Conservation (phyloP, 2,888 invertebrate species). For the Melolontha melolontha region DNA sequence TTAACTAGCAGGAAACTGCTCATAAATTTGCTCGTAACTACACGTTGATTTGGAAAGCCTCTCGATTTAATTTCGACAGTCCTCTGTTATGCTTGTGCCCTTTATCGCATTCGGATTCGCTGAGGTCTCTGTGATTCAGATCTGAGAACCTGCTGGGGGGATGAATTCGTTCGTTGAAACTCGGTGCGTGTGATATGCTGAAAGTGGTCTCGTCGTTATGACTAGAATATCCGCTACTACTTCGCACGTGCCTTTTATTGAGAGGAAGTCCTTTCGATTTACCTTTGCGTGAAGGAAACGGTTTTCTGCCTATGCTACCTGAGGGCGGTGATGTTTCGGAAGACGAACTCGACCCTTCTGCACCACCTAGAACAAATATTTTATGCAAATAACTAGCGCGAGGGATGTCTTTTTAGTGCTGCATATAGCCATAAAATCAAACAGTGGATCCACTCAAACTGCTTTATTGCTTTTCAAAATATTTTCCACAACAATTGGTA, state of each 20-base stretch:
- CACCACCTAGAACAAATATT: conserved; percentile 68
- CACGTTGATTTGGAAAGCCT: conserved; percentile 85
- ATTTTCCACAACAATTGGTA: too few species aligned
- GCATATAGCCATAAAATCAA: too few species aligned
- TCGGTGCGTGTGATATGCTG: conserved; percentile 84
- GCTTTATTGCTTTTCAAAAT: too few species aligned
- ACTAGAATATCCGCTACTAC: conserved; percentile 85
- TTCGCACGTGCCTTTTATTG: conserved; percentile 80
- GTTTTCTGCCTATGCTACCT: conserved; percentile 71
- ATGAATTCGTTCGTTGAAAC: conserved; percentile 86
- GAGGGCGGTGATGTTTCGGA: conserved; percentile 80
- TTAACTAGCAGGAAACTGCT: neutral
- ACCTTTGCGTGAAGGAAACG: conserved; percentile 74
- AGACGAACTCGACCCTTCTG: conserved; percentile 83
- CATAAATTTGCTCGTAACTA: conserved; percentile 58
- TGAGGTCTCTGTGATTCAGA: conserved; percentile 65
- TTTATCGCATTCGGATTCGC: conserved; percentile 66
- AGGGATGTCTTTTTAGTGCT: too few species aligned
- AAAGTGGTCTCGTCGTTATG: conserved; percentile 89
- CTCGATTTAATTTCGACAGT: conserved; percentile 67
- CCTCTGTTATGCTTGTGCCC: conserved; percentile 62
- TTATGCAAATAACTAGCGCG: neutral
- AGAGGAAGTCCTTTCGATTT: conserved; percentile 71
- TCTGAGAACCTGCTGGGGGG: conserved; percentile 90
- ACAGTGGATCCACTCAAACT: too few species aligned